Base-by-base conservation (phyloP, 2,888 invertebrate genomes). In the Nomada lathburiana region DNA sequence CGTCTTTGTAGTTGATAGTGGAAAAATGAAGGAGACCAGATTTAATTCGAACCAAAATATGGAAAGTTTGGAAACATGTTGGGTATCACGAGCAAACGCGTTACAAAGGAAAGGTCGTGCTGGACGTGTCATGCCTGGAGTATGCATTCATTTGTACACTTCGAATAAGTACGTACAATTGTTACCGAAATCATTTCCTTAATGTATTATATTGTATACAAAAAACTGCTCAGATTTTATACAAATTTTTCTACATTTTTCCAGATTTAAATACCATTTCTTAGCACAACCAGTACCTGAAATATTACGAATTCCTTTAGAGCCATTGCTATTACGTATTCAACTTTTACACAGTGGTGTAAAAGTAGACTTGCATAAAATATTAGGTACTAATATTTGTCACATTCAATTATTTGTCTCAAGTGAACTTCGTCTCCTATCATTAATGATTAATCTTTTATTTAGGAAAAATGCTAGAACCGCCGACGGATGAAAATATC, bases 81-180 rank as follows among this genome's bases (percentile, higher is more conserved):
- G 98, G 98, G 98, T 98, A 10, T 98, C 98, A 0, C 95, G 96
- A 55, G 98, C 98, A 0, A 99, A 98, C 94, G 98, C 98, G 0
- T 95, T 97, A 83, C 99, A 99, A 92, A 95, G 99, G 47, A 96
- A 96, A 91, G 99, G 99, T 44, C 95, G 99, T 64, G 98, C 98
- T 18, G 99, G 99, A 0, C 96, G 99, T 72, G 98, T 98, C 3
- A 97, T 97, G 96, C 95, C 97, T 0, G 99, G 99, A 0, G 96
- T 98, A 42, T 98, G 97, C 91, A 96, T 98, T 76, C 98, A 98
- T 91, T 94, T 99, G 67, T 98, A 97, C 93, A 98, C 98, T 0
- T 95, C 96, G 0, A 96, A 97, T 86, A 95, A 94, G 88, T 94
- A 59, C n/a, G 73, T 71, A 18, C 16, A 29, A 60, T 76, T 53